phyloP scores from a whole-genome alignment of 2,888 invertebrate species.

The Pristionchus maxplancki region DNA sequence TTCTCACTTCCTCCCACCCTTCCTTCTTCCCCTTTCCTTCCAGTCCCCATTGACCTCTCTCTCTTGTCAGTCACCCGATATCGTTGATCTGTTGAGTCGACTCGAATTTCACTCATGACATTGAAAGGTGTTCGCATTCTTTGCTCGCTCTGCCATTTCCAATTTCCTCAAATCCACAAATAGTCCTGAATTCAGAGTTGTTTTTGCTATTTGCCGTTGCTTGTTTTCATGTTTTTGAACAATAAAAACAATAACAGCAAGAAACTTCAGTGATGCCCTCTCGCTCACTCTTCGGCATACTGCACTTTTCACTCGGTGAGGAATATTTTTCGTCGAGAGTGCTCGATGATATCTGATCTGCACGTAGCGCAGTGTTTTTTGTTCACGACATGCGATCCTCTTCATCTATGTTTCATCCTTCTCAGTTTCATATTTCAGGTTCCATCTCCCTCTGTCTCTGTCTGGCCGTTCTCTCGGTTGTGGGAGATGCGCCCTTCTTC shows the following conservation, averaged over 20 bases:
- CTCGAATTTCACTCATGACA: conserved; percentile 8
- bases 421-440: not conserved
- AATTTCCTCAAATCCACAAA: too few species aligned
- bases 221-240: not conserved
- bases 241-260: not conserved
- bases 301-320: conserved; percentile 30
- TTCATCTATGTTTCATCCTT: not conserved
- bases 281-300: conserved; percentile 41
- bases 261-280: conserved; percentile 6
- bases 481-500: conserved; percentile 42
- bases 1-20: not conserved
- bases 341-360: not conserved
- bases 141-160: not conserved
- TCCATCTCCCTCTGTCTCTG: conserved; percentile 44
- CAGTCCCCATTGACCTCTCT: not conserved
- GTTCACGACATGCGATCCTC: not conserved
- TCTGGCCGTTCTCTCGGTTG: conserved; percentile 39
- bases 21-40: not conserved
- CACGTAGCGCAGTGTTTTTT: too few species aligned
- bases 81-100: not conserved
- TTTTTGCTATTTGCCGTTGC: not conserved
- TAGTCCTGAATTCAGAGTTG: not conserved
- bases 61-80: not conserved
- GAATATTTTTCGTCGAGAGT: not conserved
- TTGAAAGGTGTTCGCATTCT: not conserved